phyloP scores from a whole-genome alignment of 2,113 vertebrate species.

The Nibea albiflora region DNA sequence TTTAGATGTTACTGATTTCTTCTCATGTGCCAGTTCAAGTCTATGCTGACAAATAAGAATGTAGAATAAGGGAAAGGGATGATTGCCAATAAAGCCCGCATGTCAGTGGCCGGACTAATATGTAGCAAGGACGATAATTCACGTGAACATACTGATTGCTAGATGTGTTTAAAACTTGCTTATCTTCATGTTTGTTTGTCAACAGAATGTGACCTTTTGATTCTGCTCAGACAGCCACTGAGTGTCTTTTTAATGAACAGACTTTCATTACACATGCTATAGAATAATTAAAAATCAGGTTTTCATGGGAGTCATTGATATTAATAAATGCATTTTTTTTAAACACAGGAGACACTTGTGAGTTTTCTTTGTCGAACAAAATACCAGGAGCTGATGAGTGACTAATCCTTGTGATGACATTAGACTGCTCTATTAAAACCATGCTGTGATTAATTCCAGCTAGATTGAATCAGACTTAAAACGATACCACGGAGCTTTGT shows the following conservation, averaged over 20 bases:
- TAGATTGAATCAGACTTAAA: not conserved
- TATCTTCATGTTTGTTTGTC: not conserved
- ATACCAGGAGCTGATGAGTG: not conserved
- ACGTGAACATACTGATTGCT: not conserved
- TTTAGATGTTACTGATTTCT: slow-evolving; percentile 44
- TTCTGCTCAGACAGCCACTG: slow-evolving; percentile 15
- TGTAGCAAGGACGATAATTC: not conserved
- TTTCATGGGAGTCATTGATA: slow-evolving; percentile 43
- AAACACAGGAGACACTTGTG: slow-evolving; percentile 32
- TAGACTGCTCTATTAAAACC: not conserved
- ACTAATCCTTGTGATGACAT: not conserved
- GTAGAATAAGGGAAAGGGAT: slow-evolving; percentile 14
- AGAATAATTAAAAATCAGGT: slow-evolving; percentile 32
- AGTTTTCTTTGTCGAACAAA: slow-evolving; percentile 9
- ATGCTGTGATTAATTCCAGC: not conserved
- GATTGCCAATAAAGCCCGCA: not conserved
- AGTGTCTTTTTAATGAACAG: not conserved
- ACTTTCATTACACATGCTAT: slow-evolving; percentile 18
- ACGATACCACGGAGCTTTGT: not conserved
- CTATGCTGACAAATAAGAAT: slow-evolving; percentile 18
- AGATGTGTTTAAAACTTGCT: slow-evolving; percentile 11
- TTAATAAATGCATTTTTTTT: slow-evolving; percentile 61
- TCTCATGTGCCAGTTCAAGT: slow-evolving; percentile 29
- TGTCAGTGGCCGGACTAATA: slow-evolving; percentile 12
- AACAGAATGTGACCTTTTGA: slow-evolving; percentile 36